Evolutionary conservation across 2,797 vertebrate genomes (phyloP).

Genomic region (Anguilla pacifica): DNA sequence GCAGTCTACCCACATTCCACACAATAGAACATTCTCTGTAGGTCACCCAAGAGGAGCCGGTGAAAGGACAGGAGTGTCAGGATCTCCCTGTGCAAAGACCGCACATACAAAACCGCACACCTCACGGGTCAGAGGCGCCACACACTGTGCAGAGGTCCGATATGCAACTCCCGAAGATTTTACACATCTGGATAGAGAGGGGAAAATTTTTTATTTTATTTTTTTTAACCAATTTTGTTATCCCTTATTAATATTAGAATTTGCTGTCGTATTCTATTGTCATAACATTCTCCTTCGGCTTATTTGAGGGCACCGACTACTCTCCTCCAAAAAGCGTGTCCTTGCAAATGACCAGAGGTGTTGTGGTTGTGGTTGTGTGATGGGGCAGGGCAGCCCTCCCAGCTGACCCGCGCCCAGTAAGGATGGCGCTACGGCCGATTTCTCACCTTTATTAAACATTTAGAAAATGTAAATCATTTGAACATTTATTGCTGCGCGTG

Average conservation of each 20-base stretch:
- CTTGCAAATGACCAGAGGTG: too few relatives aligned
- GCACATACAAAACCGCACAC: too few relatives aligned
- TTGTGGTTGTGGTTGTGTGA: neutral
- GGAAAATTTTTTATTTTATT: neutral
- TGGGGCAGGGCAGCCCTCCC: neutral
- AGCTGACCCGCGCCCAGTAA: neutral
- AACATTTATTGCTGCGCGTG: neutral
- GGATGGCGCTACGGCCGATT: too few relatives aligned
- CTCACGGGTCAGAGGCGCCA: neutral
- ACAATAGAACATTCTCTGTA: slow-evolving; percentile 5
- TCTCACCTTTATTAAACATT: neutral
- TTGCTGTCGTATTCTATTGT: neutral
- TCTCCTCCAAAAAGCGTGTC: too few relatives aligned
- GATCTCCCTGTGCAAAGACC: neutral
- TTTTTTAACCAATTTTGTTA: neutral
- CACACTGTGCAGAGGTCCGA: neutral
- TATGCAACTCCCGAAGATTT: neutral
- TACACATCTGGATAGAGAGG: neutral
- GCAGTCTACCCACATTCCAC: slow-evolving; percentile 3
- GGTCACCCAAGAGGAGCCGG: slow-evolving; percentile 9
- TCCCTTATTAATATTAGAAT: neutral
- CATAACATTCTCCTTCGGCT: neutral
- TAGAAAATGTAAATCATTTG: neutral
- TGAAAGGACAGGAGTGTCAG: neutral
- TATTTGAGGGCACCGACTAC: neutral